Evolutionary conservation across 1,140 invertebrate species (phyloP).

Genomic region (Ruditapes philippinarum): DNA sequence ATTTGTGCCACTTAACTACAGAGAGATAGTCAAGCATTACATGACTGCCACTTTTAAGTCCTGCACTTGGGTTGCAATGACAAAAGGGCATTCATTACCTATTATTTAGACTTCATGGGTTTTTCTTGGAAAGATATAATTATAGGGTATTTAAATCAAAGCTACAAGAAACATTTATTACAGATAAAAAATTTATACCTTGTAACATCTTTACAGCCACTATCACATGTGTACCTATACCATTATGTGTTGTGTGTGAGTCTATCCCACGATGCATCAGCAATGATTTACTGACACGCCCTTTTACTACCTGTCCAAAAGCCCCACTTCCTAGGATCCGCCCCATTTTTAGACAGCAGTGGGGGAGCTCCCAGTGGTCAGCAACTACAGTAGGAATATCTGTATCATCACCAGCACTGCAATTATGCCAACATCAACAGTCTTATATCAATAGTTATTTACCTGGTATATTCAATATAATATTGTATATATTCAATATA

Average conservation of each 20-base stretch:
- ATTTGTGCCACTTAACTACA: too few species aligned
- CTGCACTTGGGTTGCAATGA: too few species aligned
- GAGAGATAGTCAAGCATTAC: too few species aligned
- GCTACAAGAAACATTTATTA: neutral
- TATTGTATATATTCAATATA: too few species aligned
- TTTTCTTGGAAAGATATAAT: too few species aligned
- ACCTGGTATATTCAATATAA: too few species aligned
- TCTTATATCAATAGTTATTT: too few species aligned
- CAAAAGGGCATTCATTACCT: too few species aligned
- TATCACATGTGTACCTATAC: conserved; percentile 59
- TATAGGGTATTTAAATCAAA: too few species aligned
- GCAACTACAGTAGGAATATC: conserved; percentile 41
- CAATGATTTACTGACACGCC: conserved; percentile 68
- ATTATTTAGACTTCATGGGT: too few species aligned
- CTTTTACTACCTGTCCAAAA: conserved; percentile 91
- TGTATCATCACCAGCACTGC: neutral
- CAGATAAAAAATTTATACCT: conserved; percentile 85
- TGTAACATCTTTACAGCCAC: conserved; percentile 92
- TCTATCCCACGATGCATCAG: conserved; percentile 69
- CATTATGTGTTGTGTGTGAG: neutral
- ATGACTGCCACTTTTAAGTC: too few species aligned
- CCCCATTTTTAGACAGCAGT: conserved; percentile 92
- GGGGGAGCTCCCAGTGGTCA: conserved; percentile 91
- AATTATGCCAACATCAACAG: too few species aligned
- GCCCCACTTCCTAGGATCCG: conserved; percentile 94